Base-by-base conservation (phyloP, 92 coral and sea anemone species). In the Meandrina meandrites region DNA sequence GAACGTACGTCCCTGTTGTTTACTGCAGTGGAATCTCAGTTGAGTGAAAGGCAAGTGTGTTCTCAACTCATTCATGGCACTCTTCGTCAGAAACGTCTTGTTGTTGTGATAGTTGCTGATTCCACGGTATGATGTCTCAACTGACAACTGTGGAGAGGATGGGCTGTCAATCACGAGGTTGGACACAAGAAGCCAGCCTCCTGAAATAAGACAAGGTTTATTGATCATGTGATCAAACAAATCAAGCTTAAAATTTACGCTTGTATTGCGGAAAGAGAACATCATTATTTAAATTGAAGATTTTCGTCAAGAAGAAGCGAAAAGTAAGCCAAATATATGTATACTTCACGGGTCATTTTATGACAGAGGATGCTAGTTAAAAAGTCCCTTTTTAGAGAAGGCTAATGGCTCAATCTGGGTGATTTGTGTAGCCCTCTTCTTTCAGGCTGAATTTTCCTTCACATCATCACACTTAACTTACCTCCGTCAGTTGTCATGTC, bases 111-210 rank as follows among this genome's bases (percentile, higher is more conserved):
- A 21, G 14, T 45, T 73, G 50, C 50, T 18, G 16, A 73, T 73
- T 73, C 78, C 78, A 21, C n/a, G 48, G 51, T 73, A 73, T 2
- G 78, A 73, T 9, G 47, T 17, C 48, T 34, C 40, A 21, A 34
- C 21, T 72, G 77, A 40, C 27, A 72, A 24, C 22, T 47, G 45
- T 3, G 50, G 78, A 21, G 53, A 42, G 12, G 78, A 34, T 73
- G 78, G 34, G 78, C 51, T 36, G 42, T 37, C 18, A 37, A 73
- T 34, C 78, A 73, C 51, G 11, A 73, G 10, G 9, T 37, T 37
- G 9, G 78, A 73, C 24, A 73, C 42, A 37, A 73, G 78, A 36
- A 73, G 78, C 50, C 78, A 73, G 32, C 78, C 78, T 34, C 78
- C 78, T 73, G 78, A 73, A 73, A 73, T 35, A 21, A 73, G 27